Conservation (phyloP, 2,888 invertebrate genomes). For the Serripes groenlandicus region DNA sequence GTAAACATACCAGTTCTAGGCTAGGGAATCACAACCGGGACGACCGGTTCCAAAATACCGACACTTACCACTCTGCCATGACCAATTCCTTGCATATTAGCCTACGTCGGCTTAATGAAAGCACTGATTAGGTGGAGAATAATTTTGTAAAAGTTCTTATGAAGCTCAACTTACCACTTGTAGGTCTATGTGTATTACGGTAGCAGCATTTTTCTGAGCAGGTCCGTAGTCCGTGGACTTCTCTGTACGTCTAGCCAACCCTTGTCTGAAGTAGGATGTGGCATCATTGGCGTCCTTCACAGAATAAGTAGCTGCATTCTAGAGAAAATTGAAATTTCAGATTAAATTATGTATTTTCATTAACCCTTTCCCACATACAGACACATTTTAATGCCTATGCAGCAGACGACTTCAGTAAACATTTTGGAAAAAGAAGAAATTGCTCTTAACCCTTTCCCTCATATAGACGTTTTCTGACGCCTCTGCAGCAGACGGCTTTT, state of each 20-base stretch:
- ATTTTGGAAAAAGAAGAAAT: background rate
- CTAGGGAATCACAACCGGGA: no score
- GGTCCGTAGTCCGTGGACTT: slow-evolving; percentile 81
- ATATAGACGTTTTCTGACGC: no score
- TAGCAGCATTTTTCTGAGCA: slow-evolving; percentile 78
- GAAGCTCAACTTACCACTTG: slow-evolving; percentile 81
- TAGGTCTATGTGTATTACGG: slow-evolving; percentile 79
- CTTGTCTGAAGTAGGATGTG: slow-evolving; percentile 78
- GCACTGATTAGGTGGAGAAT: no score
- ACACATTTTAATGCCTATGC: background rate
- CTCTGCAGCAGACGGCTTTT: no score
- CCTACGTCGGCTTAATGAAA: no score
- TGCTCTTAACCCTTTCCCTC: background rate
- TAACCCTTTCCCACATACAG: background rate
- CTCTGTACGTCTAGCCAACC: slow-evolving; percentile 77
- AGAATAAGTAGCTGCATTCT: slow-evolving; percentile 71
- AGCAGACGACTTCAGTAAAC: background rate
- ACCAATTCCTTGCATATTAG: no score
- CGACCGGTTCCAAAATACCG: no score
- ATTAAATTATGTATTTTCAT: background rate
- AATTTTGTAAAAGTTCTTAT: no score
- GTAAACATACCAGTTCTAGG: no score
- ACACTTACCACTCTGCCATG: no score
- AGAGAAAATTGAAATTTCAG: slow-evolving; percentile 12
- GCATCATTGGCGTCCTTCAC: slow-evolving; percentile 78